phyloP scores from a whole-genome alignment of 2,113 vertebrate species.

The Corythoichthys haematopterus region DNA sequence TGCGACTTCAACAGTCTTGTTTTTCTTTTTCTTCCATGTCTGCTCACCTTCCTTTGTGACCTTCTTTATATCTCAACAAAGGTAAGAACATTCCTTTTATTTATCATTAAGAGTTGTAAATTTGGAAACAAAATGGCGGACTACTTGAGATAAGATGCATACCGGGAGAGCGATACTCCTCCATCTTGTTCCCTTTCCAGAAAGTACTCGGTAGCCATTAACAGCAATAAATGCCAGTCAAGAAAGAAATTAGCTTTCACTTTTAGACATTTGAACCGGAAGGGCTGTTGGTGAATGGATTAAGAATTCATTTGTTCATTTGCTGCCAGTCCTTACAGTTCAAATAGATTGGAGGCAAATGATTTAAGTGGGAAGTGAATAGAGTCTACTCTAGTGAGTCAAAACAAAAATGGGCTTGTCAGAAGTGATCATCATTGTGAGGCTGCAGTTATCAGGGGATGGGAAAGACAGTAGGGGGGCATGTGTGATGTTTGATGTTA shows the following conservation, averaged over 20 bases:
- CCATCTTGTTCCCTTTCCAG: neutral
- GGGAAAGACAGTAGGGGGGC: constrained; percentile 6
- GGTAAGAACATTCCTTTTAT: constrained; percentile 58
- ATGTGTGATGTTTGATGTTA: constrained; percentile 19
- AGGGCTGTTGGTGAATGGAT: no score
- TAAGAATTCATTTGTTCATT: no score
- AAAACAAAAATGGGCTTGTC: constrained; percentile 38
- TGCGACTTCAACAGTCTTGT: constrained; percentile 23
- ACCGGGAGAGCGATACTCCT: neutral
- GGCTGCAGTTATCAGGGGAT: constrained; percentile 21
- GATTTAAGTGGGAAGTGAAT: no score
- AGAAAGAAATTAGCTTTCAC: no score
- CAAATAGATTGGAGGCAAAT: no score
- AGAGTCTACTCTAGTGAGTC: no score
- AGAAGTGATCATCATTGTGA: constrained; percentile 31
- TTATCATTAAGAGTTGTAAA: neutral
- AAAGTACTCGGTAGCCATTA: no score
- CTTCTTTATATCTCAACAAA: constrained; percentile 35
- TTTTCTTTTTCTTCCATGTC: constrained; percentile 11
- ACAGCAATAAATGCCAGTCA: no score
- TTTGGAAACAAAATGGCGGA: neutral
- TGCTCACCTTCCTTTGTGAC: constrained; percentile 3
- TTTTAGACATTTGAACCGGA: no score
- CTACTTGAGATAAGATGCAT: neutral
- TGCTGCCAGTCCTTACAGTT: no score